These are phyloP conservation scores for Neolamprologus brichardi DNA, from an alignment of 2,113 vertebrate species.

Conservation along the genomic window DNA sequence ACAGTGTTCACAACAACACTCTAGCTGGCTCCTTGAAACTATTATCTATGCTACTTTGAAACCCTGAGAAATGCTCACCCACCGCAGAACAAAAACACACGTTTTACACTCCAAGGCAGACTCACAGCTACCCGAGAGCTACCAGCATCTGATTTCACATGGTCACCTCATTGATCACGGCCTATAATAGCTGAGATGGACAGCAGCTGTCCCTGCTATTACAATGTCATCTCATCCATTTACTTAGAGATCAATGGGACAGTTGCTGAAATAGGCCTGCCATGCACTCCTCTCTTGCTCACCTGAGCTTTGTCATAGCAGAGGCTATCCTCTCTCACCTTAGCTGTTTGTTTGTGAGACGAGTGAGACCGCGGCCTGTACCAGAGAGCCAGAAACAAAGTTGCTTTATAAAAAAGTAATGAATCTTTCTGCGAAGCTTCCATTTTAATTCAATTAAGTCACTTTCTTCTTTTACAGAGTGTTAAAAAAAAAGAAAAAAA, in stretches of 20 bases:
- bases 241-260: conserved; percentile 44
- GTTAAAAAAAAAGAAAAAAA: background rate
- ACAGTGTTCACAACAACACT: background rate
- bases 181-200: conserved; percentile 15
- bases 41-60: background rate
- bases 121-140: background rate
- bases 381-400: conserved; percentile 29
- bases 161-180: conserved; percentile 30
- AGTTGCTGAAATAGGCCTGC: conserved; percentile 27
- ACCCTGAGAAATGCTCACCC: background rate
- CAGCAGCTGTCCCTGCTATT: conserved; percentile 40
- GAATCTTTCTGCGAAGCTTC: conserved; percentile 43
- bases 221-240: conserved; percentile 49
- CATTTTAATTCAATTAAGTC: conserved; percentile 69
- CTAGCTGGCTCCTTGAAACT: background rate
- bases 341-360: conserved; percentile 22
- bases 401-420: conserved; percentile 63
- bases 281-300: background rate
- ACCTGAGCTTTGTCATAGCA: background rate
- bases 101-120: background rate
- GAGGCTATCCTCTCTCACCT: too few species aligned
- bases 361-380: fast-evolving
- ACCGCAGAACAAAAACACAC: background rate
- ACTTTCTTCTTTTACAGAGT: conserved; percentile 25
- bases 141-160: background rate